Conservation (phyloP, 2,888 invertebrate species). For the Enoplolaimus lenunculus region DNA sequence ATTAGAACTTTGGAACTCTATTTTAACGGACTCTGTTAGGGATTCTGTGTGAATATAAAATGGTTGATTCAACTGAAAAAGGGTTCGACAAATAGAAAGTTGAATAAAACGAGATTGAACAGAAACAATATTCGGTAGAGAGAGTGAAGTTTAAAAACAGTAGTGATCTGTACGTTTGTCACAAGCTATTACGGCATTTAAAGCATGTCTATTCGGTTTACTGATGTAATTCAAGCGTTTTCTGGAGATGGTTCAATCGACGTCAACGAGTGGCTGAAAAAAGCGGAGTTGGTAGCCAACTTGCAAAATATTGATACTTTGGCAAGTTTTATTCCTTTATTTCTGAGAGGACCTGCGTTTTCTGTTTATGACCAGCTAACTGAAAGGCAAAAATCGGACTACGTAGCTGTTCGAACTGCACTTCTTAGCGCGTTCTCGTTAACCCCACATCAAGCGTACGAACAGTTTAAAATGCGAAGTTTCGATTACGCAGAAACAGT, state of each 20-base stretch:
- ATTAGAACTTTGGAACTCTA: too few species aligned
- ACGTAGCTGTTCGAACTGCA: background rate
- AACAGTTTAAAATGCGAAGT: background rate
- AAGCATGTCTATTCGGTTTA: background rate
- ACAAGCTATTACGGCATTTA: background rate
- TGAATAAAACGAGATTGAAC: too few species aligned
- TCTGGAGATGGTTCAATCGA: background rate
- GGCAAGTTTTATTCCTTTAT: background rate
- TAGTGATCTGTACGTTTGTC: too few species aligned
- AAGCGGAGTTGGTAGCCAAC: background rate
- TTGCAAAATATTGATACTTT: background rate
- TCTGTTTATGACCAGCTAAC: background rate
- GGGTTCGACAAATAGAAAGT: too few species aligned
- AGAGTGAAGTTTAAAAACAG: too few species aligned
- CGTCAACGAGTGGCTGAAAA: background rate
- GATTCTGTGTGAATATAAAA: too few species aligned
- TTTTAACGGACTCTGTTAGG: too few species aligned
- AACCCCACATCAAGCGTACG: background rate
- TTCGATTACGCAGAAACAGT: background rate
- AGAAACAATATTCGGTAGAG: too few species aligned
- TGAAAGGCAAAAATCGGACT: background rate
- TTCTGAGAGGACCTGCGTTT: background rate
- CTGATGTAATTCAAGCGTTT: background rate
- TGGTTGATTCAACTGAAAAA: too few species aligned
- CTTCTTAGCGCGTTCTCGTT: background rate